Evolutionary conservation across 1,140 invertebrate species (phyloP), one percentile per base, ranked within the genome.

Genomic region (Aphaenogaster rudis): DNA sequence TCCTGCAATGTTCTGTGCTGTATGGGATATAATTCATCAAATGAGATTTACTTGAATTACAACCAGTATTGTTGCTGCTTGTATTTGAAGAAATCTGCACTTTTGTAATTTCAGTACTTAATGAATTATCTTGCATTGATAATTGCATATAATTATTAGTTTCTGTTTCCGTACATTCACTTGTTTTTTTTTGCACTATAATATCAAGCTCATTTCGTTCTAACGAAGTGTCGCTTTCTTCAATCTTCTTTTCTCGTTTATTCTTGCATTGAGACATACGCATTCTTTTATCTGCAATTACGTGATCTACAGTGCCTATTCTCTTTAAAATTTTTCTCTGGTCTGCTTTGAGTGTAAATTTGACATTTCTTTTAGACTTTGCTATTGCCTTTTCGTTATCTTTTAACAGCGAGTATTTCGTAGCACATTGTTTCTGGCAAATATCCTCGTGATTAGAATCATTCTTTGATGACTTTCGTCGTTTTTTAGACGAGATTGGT

Each of bases 381-480:
- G 87, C 21, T 54, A 71, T 50, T n/a, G 64, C 42, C 76, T 92
- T 94, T 45, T 94, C 94, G 39, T 67, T 93, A 21, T 95, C 94
- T 84, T 95, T 95, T 0, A 81, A 48, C 13, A 94, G 93, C 1
- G 94, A 95, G 39, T 21, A 79, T 88, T 95, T 95, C 1, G 86
- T 76, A 6, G 77, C 11, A 54, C 74, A 93, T 28, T 88, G 17
- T 86, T 95, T 95, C 6, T 90, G 63, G 21, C 72, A 90, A 1
- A 88, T 15, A 64, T 95, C 94, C 2, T 94, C 93, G 0, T 76
- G 69, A 88, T 36, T 86, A 59, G 91, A 87, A 77, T 95, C 94
- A 59, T 93, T 94, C 63, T 95, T 95, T 1, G 94, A 94, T 15
- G 93, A 94, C 69, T 94, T 94, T n/a, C 92, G 92, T 50, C 93